Base-by-base conservation (phyloP, 2,113 vertebrate genomes). In the Rhabdomys dilectus region DNA sequence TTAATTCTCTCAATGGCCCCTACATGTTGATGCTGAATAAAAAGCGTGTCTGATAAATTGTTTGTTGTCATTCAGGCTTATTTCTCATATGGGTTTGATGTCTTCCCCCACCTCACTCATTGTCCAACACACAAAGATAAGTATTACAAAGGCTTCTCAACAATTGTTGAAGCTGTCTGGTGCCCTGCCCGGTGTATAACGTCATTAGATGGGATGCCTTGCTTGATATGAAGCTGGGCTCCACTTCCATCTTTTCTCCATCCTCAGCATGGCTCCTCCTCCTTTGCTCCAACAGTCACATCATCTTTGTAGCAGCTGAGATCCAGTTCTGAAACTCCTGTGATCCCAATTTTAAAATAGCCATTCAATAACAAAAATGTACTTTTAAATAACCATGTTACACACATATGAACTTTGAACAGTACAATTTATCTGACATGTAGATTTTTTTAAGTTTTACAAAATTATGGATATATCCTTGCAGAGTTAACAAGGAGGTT, bases 11-110 rank as follows among this genome's bases (percentile, higher is more conserved):
- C 73, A 75, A 80, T 95, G 95, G 92, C 89, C 93, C 87, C 66
- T 89, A 95, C 84, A 93, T 96, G 96, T 97, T 97, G 95, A 91
- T 93, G 89, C 96, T 80, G 45, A 90, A 88, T 96, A 91, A 81
- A 80, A 96, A 91, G 87, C 94, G 75, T 91, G 95, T 92, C 94
- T 96, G 97, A 97, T 96, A 75, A 94, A 93, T 96, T 97, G 45
- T 51, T 97, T 97, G 95, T 96, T 95, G 96, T 96, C 93, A 93
- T 97, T 96, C 89, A 96, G 93, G 89, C 97, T 48, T 94, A 96
- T 97, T 97, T 95, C 86, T 91, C 90, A 92, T 90, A n/a, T 77
- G 93, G 62, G 75, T 82, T 93, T 73, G 93, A 94, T 97, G 95
- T 17, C 70, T 70, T 11, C 72, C 72, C 72, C 17, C 48, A 88